These are phyloP conservation scores for Himalopsyche japonica DNA, from an alignment of 2,888 invertebrate genomes.

Conservation along the genomic window DNA sequence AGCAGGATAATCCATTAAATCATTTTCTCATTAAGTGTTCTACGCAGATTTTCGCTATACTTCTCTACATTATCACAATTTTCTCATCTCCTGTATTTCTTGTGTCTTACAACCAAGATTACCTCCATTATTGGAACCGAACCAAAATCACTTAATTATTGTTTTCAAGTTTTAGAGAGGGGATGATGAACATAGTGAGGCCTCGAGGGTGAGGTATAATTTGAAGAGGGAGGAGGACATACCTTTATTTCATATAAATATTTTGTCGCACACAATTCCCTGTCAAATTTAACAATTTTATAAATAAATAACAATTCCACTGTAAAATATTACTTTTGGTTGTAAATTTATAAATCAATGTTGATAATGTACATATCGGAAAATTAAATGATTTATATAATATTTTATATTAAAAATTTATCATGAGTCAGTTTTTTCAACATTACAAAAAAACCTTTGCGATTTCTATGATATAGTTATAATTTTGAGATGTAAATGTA, in stretches of 20 bases:
- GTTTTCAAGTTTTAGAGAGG: conserved; percentile 35
- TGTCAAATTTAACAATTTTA: too few relatives aligned
- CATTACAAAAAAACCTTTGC: too few relatives aligned
- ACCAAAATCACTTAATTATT: conserved; percentile 40
- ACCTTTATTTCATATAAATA: neutral
- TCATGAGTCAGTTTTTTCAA: too few relatives aligned
- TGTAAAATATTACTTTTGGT: too few relatives aligned
- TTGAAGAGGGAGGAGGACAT: conserved; percentile 5
- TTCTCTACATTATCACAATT: conserved; percentile 31
- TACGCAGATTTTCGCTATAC: neutral
- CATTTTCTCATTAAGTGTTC: neutral
- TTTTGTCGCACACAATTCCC: too few relatives aligned
- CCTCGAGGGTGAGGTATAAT: conserved; percentile 12
- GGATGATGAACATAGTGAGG: conserved; percentile 1
- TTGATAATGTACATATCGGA: too few relatives aligned
- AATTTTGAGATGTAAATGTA: too few relatives aligned
- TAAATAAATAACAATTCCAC: too few relatives aligned
- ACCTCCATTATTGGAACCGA: conserved; percentile 39
- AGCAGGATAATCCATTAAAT: neutral
- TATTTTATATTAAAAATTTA: too few relatives aligned
- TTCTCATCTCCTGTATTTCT: conserved; percentile 21
- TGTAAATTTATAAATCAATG: too few relatives aligned
- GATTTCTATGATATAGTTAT: too few relatives aligned
- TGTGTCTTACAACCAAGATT: conserved; percentile 31
- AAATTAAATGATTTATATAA: too few relatives aligned